Conservation (phyloP, 1,140 invertebrate species). For the Pemphigus obesinymphae region DNA sequence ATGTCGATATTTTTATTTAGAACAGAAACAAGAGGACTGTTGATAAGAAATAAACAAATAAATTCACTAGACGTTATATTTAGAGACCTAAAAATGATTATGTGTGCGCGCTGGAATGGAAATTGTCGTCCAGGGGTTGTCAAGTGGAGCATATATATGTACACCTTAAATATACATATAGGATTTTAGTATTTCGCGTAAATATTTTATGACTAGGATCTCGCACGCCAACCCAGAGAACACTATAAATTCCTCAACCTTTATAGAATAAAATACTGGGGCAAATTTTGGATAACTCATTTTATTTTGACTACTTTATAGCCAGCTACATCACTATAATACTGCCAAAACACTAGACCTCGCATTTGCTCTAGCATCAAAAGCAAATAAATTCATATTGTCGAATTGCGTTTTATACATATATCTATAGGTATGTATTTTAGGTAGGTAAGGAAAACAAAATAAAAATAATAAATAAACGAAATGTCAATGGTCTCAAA, state of each 20-base stretch:
- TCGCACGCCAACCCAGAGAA: not conserved
- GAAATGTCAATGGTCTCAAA: no score
- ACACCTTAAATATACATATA: not conserved
- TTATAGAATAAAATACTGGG: not conserved
- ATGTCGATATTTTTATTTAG: no score
- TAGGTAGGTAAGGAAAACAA: no score
- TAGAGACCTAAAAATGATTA: not conserved
- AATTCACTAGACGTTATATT: conserved; percentile 14
- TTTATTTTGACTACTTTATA: not conserved
- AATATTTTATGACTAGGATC: conserved; percentile 17
- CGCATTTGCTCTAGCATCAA: no score
- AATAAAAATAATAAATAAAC: no score
- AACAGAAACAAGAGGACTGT: no score
- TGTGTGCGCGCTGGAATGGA: not conserved
- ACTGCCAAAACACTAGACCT: no score
- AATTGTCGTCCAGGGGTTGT: conserved; percentile 5
- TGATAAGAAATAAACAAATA: not conserved
- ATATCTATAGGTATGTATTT: no score
- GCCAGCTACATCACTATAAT: no score
- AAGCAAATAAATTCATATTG: no score
- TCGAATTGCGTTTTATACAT: no score
- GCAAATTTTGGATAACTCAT: not conserved
- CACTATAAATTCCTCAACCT: conserved; percentile 14
- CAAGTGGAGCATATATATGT: not conserved
- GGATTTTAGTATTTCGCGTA: conserved; percentile 19